A percentile compares a stretch with the other conserved stretches of the same genome.
These are phyloP conservation scores for Myripristis murdjan DNA, from an alignment of 2,797 vertebrate species.

Conservation along the genomic window DNA sequence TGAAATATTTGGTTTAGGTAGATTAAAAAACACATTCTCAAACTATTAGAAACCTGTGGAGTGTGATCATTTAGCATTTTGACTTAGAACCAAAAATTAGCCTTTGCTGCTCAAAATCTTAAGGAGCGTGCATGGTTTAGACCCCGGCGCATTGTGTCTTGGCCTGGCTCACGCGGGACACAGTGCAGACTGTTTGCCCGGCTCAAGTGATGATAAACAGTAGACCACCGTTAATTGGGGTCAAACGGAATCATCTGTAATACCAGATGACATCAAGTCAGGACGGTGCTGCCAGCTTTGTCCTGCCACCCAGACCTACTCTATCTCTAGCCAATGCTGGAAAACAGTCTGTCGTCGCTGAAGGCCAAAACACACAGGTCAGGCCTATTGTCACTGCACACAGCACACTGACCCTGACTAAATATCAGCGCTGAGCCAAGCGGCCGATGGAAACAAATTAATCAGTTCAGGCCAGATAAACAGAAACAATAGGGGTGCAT, in stretches of 20 bases:
- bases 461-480: conserved; percentile 57
- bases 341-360: conserved; percentile 39
- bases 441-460: conserved; percentile 66
- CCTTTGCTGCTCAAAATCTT: conserved; percentile 38
- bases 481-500: conserved; percentile 35
- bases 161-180: conserved; percentile 26
- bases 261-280: conserved; percentile 60
- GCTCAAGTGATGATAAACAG: conserved; percentile 57
- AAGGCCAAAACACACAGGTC: conserved; percentile 75
- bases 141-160: conserved; percentile 20
- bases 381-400: conserved; percentile 60
- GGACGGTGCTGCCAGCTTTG: conserved; percentile 48
- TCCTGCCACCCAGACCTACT: conserved; percentile 44
- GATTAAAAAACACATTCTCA: too few relatives aligned
- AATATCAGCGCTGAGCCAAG: conserved; percentile 59
- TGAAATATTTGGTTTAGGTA: too few relatives aligned
- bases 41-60: too few relatives aligned
- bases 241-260: conserved; percentile 46
- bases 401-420: conserved; percentile 53
- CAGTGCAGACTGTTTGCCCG: conserved; percentile 30
- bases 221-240: conserved; percentile 42
- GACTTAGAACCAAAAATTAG: conserved; percentile 7
- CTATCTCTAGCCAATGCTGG: conserved; percentile 46
- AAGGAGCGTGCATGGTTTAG: conserved; percentile 5
- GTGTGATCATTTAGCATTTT: too few relatives aligned